These are phyloP conservation scores for Metellina segmentata DNA, from an alignment of 2,888 invertebrate species.

Conservation along the genomic window DNA sequence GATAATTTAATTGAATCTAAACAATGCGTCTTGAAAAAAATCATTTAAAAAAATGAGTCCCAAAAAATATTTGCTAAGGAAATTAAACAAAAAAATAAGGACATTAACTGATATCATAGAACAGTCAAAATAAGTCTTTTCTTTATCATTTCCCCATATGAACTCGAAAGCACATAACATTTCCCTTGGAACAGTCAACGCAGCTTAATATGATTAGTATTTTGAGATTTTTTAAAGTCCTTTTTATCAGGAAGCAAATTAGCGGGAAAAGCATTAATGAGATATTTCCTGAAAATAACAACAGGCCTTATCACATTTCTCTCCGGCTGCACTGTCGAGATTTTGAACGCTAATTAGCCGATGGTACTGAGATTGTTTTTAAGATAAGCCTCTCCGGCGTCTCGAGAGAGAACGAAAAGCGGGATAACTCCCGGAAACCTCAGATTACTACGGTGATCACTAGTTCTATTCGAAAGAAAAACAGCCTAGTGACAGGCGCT, in stretches of 20 bases:
- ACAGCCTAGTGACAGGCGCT: not conserved
- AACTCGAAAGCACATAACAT: constrained; percentile 11
- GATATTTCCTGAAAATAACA: constrained; percentile 59
- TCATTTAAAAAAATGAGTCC: not conserved
- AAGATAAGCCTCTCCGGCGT: constrained; percentile 39
- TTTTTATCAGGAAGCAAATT: constrained; percentile 62
- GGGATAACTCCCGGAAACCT: not conserved
- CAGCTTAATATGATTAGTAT: constrained; percentile 56
- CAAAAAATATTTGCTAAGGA: not conserved
- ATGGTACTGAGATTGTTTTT: constrained; percentile 62
- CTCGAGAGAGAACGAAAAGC: not conserved
- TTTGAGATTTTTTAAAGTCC: constrained; percentile 35
- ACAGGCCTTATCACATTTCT: constrained; percentile 66
- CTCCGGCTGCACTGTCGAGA: constrained; percentile 61
- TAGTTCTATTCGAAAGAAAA: constrained; percentile 14
- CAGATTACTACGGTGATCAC: not conserved
- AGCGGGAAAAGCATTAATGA: constrained; percentile 58
- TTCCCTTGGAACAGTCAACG: not conserved
- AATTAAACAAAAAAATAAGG: not conserved
- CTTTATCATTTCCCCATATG: constrained; percentile 28
- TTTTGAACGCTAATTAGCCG: constrained; percentile 69
- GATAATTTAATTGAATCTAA: not conserved
- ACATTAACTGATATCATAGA: not conserved
- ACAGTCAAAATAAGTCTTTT: not conserved
- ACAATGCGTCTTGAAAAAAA: not conserved